Conservation (phyloP, 2,888 invertebrate species). For the Watsonalla binaria region DNA sequence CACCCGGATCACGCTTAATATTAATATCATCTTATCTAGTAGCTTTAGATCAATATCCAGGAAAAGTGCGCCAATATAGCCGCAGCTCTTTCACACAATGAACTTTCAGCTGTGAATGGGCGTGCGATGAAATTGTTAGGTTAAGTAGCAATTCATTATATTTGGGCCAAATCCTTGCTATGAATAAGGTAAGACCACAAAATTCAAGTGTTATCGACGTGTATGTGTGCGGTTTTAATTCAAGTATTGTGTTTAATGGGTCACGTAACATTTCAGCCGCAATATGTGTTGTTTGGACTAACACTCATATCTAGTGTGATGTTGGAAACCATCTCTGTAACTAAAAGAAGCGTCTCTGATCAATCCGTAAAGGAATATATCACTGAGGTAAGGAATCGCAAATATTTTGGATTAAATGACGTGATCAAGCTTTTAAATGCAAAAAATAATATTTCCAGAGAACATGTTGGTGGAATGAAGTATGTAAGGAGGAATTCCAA, state of each 20-base stretch:
- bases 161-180: conserved; percentile 56
- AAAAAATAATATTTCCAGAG: conserved; percentile 76
- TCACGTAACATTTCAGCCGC: conserved; percentile 44
- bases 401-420: no score
- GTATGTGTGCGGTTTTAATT: conserved; percentile 16
- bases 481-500: conserved; percentile 95
- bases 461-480: conserved; percentile 96
- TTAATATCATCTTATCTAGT: no score
- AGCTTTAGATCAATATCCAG: conserved; percentile 10
- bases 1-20: no score
- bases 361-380: conserved; percentile 89
- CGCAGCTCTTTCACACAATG: conserved; percentile 23
- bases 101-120: conserved; percentile 44
- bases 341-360: conserved; percentile 87
- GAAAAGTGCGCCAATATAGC: conserved; percentile 11
- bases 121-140: conserved; percentile 50
- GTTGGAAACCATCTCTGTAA: conserved; percentile 56
- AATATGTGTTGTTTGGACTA: conserved; percentile 57
- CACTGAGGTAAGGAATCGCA: conserved; percentile 82
- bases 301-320: conserved; percentile 55
- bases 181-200: conserved; percentile 57
- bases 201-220: conserved; percentile 14
- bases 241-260: conserved; percentile 27
- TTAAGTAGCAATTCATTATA: conserved; percentile 39
- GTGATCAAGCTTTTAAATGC: no score